A percentile compares a stretch with the other conserved stretches of the same genome.
These are phyloP conservation scores for Panagrolaimus sp. DNA, from an alignment of 1,140 invertebrate genomes.

Conservation along the genomic window DNA sequence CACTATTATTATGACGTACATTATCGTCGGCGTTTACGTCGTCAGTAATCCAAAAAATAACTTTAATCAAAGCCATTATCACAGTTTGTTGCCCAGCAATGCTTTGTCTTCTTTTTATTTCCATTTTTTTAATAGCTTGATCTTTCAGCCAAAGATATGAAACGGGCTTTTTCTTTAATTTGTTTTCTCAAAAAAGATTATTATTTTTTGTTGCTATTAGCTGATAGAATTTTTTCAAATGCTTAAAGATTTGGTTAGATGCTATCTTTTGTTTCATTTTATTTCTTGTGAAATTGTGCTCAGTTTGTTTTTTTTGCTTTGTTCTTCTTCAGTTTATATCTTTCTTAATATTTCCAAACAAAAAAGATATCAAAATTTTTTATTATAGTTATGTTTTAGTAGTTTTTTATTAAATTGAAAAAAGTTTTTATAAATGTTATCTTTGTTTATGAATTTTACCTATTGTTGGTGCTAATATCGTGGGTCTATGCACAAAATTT, in stretches of 20 bases:
- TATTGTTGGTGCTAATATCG: background rate
- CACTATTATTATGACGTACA: conserved; percentile 9
- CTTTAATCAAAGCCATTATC: too few species aligned
- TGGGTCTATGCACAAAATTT: background rate
- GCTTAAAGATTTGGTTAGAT: background rate
- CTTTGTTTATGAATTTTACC: background rate
- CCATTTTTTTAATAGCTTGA: too few species aligned
- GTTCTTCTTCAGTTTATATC: background rate
- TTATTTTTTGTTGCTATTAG: conserved; percentile 5
- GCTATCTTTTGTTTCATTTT: conserved; percentile 2
- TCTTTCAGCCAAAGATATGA: too few species aligned
- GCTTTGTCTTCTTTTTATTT: too few species aligned
- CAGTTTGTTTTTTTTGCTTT: conserved; percentile 5
- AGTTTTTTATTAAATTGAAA: background rate
- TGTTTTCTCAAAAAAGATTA: background rate
- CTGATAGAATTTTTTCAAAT: background rate
- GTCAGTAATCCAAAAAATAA: too few species aligned
- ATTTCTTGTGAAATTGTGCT: background rate
- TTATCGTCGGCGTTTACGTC: background rate
- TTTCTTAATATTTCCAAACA: background rate
- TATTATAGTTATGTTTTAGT: too few species aligned
- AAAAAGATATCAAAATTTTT: background rate
- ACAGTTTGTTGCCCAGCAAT: too few species aligned
- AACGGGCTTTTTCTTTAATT: background rate
- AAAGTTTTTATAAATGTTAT: background rate